Conservation (phyloP, 2,888 invertebrate species). For the Halocaridina rubra region DNA sequence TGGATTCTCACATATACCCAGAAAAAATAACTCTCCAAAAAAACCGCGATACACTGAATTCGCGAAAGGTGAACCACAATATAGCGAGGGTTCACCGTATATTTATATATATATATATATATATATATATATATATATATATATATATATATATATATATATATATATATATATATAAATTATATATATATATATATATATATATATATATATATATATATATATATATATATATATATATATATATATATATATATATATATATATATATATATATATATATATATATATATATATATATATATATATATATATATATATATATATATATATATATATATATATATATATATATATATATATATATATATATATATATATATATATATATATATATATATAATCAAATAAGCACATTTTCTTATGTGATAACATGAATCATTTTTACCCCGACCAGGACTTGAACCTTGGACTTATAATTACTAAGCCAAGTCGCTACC, state of each 20-base stretch:
- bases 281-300: background rate
- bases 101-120: no score
- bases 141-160: background rate
- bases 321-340: background rate
- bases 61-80: no score
- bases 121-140: background rate
- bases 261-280: background rate
- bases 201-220: background rate
- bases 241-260: background rate
- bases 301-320: background rate
- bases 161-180: background rate
- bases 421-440: no score
- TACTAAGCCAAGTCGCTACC: no score
- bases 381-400: background rate
- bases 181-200: background rate
- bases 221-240: background rate
- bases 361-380: background rate
- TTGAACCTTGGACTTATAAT: no score
- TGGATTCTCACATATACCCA: no score
- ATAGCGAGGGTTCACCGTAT: no score
- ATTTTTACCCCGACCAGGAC: no score
- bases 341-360: background rate
- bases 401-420: background rate
- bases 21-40: no score
- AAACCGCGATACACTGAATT: no score